Base-by-base conservation (phyloP, 2,888 invertebrate genomes). In the Epiperipatus broadwayi region DNA sequence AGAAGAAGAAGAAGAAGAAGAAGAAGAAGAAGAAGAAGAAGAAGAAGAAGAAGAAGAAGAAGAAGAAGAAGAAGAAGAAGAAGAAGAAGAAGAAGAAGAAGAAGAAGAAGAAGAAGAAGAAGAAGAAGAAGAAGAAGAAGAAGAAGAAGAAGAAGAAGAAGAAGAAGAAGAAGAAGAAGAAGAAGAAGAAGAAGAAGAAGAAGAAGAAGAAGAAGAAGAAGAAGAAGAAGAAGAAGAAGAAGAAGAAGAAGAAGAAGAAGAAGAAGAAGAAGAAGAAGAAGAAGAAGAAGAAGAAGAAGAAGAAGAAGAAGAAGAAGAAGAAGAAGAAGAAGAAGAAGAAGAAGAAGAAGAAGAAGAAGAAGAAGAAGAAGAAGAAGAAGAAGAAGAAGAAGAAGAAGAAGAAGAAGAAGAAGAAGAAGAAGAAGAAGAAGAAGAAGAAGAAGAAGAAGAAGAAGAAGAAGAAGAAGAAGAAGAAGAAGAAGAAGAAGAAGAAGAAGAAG, bases 221-320 rank as follows among this genome's bases (percentile, higher is more conserved):
- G 25, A 10, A 28, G n/a, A n/a, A n/a, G n/a, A n/a, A n/a, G n/a
- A n/a, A n/a, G n/a, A n/a, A n/a, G n/a, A 22, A 40, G 35, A 20
- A 34, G 38, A 42, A 44, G 20, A 32, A 41, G 3, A 37, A 43
- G 31, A 46, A 45, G 36, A 40, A 44, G 12, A 20, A 43, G 4
- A 45, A 43, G 5, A 43, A 44, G 21, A 48, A 50, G 37, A 46
- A 46, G 12, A 38, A 36, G 12, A n/a, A n/a, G n/a, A n/a, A n/a
- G n/a, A n/a, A n/a, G n/a, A n/a, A n/a, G n/a, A n/a, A n/a, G n/a
- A n/a, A n/a, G n/a, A 43, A 47, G 39, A 43, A 44, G 34, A 39
- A 41, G 14, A 30, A 37, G 25, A 36, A 43, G 14, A 38, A 38
- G 22, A 44, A 41, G 14, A 37, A 37, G 10, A 41, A 38, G 34